Percentiles rank a stretch among this genome's conserved stretches.
phyloP scores from a whole-genome alignment of 2,888 invertebrate species.

The Lacanobia oleracea region DNA sequence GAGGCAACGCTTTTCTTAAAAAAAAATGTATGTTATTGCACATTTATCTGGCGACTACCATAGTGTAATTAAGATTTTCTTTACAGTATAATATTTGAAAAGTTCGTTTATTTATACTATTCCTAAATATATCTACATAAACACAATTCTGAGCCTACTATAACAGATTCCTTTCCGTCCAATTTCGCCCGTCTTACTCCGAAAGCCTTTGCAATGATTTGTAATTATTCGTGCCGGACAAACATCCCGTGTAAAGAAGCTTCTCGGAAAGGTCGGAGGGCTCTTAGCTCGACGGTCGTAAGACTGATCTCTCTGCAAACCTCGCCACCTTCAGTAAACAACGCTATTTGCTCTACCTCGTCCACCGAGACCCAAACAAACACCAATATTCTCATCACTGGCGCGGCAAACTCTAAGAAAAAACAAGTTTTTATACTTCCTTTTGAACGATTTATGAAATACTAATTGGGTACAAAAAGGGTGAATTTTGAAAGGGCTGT shows the following conservation, averaged over 20 bases:
- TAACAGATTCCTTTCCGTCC: conserved; percentile 16
- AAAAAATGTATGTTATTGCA: too few species aligned
- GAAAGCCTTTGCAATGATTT: conserved; percentile 51
- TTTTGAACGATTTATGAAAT: conserved; percentile 49
- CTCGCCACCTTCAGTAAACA: conserved; percentile 78
- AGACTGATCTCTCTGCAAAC: conserved; percentile 76
- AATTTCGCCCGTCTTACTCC: conserved; percentile 37
- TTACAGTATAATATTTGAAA: not conserved
- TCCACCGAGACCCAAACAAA: conserved; percentile 79
- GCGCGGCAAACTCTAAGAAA: conserved; percentile 69
- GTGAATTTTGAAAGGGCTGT: conserved; percentile 41
- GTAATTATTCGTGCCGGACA: conserved; percentile 56
- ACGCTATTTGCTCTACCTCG: conserved; percentile 76
- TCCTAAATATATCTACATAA: not conserved
- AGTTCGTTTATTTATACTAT: not conserved
- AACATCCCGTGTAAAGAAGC: conserved; percentile 53
- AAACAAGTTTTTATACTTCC: conserved; percentile 42
- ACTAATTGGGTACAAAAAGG: conserved; percentile 60
- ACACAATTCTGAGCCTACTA: conserved; percentile 7
- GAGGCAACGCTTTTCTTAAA: too few species aligned
- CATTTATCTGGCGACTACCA: too few species aligned
- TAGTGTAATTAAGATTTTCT: too few species aligned
- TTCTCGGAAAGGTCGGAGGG: conserved; percentile 52
- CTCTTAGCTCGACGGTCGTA: conserved; percentile 55
- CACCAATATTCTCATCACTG: conserved; percentile 78